Percentiles rank a stretch among this genome's conserved stretches.
Conservation (phyloP, 2,888 invertebrate species). For the Tridacna gigas region DNA sequence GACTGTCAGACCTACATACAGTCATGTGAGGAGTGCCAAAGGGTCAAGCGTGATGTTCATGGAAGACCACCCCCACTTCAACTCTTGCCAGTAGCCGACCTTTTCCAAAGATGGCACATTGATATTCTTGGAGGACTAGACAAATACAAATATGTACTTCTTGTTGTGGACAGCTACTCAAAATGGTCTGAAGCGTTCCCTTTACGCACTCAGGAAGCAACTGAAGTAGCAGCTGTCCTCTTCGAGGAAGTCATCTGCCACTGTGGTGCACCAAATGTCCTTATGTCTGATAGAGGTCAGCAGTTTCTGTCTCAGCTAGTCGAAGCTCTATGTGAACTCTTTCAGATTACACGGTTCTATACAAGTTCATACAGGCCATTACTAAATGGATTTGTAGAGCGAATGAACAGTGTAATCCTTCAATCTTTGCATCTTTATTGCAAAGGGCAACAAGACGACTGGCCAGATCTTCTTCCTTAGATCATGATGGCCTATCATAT, state of each 20-base stretch:
- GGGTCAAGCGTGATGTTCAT: constrained; percentile 36
- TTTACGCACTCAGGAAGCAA: constrained; percentile 32
- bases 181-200: constrained; percentile 57
- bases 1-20: constrained; percentile 46
- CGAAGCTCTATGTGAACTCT: constrained; percentile 41
- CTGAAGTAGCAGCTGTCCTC: constrained; percentile 48
- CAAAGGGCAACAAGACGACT: constrained; percentile 50
- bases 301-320: constrained; percentile 54
- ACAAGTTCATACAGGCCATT: constrained; percentile 60
- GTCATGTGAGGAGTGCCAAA: constrained; percentile 57
- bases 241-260: constrained; percentile 43
- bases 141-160: constrained; percentile 52
- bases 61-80: not conserved
- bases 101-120: not conserved
- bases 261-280: constrained; percentile 38
- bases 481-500: constrained; percentile 62
- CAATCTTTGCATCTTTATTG: constrained; percentile 57
- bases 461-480: constrained; percentile 50
- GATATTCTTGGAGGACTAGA: not conserved
- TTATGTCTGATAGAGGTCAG: constrained; percentile 47
- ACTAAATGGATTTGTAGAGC: constrained; percentile 55
- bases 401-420: constrained; percentile 55
- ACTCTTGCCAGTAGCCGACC: not conserved
- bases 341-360: constrained; percentile 28
- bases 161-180: constrained; percentile 58